These are phyloP conservation scores for Pempheris klunzingeri DNA, from an alignment of 2,797 vertebrate species.

Conservation along the genomic window DNA sequence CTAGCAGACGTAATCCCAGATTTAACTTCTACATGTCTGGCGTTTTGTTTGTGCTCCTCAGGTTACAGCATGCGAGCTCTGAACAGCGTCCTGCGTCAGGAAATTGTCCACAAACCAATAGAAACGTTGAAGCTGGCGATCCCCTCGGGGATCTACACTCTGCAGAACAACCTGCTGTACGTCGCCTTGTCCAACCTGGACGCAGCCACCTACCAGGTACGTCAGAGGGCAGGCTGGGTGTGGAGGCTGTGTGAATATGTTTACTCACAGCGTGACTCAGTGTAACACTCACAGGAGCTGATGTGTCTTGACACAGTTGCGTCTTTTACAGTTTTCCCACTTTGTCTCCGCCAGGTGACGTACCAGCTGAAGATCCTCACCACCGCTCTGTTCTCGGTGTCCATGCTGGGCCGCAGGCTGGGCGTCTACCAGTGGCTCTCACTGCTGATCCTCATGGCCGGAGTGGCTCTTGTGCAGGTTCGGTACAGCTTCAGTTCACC, in stretches of 20 bases:
- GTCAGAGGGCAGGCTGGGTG: neutral
- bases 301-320: neutral
- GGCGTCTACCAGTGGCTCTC: constrained; percentile 97
- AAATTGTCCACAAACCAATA: constrained; percentile 94
- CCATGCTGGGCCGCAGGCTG: constrained; percentile 95
- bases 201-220: constrained; percentile 97
- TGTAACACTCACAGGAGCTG: neutral
- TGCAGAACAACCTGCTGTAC: constrained; percentile 98
- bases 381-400: constrained; percentile 97
- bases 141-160: constrained; percentile 97
- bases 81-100: constrained; percentile 93
- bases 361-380: constrained; percentile 99
- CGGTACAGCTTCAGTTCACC: constrained; percentile 12
- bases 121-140: constrained; percentile 97
- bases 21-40: neutral
- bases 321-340: neutral
- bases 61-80: constrained; percentile 91
- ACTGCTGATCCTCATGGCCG: constrained; percentile 93
- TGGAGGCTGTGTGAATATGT: neutral
- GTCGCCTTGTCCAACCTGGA: constrained; percentile 98
- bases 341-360: constrained; percentile 88
- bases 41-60: constrained; percentile 58
- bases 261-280: neutral
- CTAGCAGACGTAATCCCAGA: neutral
- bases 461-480: constrained; percentile 96